A percentile compares a stretch with the other conserved stretches of the same genome.
Evolutionary conservation across 2,888 invertebrate genomes (phyloP).

Genomic region (Cremastinae sp.): DNA sequence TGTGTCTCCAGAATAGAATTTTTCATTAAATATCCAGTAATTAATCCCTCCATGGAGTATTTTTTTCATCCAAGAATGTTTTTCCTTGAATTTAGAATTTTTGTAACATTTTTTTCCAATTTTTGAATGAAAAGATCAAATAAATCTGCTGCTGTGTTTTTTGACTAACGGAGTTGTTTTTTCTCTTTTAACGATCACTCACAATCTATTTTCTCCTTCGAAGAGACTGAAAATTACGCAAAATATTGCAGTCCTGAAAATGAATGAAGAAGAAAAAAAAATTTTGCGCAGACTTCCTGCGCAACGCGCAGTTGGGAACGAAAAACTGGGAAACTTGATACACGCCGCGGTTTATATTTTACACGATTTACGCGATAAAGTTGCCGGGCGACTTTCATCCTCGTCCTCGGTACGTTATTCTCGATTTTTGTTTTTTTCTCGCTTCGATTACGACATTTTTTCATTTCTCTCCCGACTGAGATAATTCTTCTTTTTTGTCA

Average conservation of each 20-base stretch:
- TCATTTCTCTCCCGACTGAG: neutral
- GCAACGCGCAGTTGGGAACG: constrained; percentile 52
- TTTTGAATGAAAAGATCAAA: constrained; percentile 29
- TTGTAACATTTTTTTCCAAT: neutral
- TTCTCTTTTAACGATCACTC: neutral
- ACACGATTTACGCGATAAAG: constrained; percentile 11
- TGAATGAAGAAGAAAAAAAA: neutral
- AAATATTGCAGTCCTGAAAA: neutral
- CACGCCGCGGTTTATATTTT: constrained; percentile 37
- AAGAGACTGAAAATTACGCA: constrained; percentile 16
- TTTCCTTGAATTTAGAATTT: neutral
- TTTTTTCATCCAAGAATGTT: too few relatives aligned
- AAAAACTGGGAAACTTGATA: constrained; percentile 60
- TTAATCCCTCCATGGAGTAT: too few relatives aligned
- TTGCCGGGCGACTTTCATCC: constrained; percentile 34
- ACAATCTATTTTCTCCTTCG: neutral
- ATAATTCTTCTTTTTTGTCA: neutral
- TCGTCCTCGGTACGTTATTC: constrained; percentile 49
- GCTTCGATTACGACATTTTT: neutral
- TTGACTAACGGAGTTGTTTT: constrained; percentile 49
- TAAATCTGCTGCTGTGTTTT: constrained; percentile 51
- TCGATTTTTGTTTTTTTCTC: neutral
- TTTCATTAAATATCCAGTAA: too few relatives aligned
- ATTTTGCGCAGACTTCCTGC: constrained; percentile 48
- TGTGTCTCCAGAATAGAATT: too few relatives aligned